Conservation (phyloP, 2,888 invertebrate genomes). For the Mylabris sibirica region DNA sequence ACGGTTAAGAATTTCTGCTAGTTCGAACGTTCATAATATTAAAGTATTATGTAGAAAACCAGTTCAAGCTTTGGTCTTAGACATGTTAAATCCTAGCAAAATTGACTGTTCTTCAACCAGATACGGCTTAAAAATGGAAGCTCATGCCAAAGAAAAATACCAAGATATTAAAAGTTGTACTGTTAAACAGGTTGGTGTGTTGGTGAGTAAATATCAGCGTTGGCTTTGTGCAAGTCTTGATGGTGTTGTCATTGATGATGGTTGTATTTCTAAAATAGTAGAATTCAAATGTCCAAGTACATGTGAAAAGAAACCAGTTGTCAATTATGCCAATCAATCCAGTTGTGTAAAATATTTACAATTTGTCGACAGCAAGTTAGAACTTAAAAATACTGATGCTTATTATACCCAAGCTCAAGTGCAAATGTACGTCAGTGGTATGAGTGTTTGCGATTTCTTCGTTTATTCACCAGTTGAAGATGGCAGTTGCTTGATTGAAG, state of each 20-base stretch:
- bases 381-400: not conserved
- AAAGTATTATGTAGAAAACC: not conserved
- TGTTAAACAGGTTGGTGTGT: not conserved
- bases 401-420: conserved; percentile 15
- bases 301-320: not conserved
- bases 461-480: not conserved
- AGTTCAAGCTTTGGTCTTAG: not conserved
- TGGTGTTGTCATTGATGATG: not conserved
- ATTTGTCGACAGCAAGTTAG: not conserved
- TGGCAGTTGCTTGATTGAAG: not conserved
- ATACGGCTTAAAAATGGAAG: too few relatives aligned
- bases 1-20: not conserved
- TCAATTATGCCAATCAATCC: not conserved
- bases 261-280: not conserved
- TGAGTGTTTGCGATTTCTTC: conserved; percentile 2
- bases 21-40: not conserved
- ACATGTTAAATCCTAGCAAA: not conserved
- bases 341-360: not conserved
- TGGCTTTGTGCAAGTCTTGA: not conserved
- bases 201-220: not conserved
- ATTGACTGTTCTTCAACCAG: not conserved
- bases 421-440: conserved; percentile 10
- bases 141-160: not conserved
- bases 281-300: conserved; percentile 10
- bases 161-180: not conserved